These are phyloP conservation scores for Acipenser oxyrinchus DNA, from an alignment of 2,797 vertebrate genomes.

Conservation along the genomic window DNA sequence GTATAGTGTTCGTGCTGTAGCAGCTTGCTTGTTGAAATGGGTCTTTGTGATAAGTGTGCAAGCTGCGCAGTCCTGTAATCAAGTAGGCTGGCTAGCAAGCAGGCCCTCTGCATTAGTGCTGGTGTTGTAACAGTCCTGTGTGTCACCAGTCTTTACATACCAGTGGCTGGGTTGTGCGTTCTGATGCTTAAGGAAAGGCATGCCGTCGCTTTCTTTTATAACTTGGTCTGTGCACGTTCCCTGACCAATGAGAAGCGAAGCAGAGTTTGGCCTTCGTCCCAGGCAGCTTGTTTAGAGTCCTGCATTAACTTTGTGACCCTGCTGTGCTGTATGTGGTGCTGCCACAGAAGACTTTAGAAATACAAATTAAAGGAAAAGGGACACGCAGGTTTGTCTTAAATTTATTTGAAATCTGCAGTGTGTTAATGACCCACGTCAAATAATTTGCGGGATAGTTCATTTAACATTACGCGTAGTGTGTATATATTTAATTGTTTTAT, in stretches of 20 bases:
- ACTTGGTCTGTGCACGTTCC: constrained; percentile 22
- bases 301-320: constrained; percentile 20
- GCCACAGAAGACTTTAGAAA: not conserved
- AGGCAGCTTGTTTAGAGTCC: constrained; percentile 17
- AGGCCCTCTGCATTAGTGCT: not conserved
- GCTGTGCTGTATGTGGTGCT: not conserved
- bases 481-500: too few species aligned
- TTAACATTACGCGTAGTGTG: too few species aligned
- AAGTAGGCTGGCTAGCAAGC: too few species aligned
- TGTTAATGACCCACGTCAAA: too few species aligned
- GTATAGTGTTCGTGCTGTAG: too few species aligned
- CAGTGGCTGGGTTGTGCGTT: constrained; percentile 19
- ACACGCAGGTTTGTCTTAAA: too few species aligned
- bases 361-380: too few species aligned
- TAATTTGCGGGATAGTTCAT: too few species aligned
- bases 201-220: constrained; percentile 48
- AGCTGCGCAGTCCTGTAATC: too few species aligned
- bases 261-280: constrained; percentile 11
- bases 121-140: constrained; percentile 5
- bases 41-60: too few species aligned
- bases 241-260: constrained; percentile 15
- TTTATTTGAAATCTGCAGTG: too few species aligned
- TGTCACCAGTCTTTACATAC: constrained; percentile 33
- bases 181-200: constrained; percentile 54
- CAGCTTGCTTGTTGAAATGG: too few species aligned